Conservation (phyloP, 2,888 invertebrate species). For the Lasioglossum leucozonium region DNA sequence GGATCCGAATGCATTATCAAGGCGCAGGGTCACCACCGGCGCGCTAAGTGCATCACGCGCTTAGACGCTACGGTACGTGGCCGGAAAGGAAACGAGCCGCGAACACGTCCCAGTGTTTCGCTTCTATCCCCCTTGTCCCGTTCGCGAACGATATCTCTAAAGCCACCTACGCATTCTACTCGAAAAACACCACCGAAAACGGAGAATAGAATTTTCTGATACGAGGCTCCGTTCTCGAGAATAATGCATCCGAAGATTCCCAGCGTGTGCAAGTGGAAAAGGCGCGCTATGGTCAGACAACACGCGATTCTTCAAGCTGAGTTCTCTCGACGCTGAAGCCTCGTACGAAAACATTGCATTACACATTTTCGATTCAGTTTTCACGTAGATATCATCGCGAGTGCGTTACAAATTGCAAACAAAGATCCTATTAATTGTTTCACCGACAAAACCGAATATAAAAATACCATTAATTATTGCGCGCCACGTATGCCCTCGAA, state of each 20-base stretch:
- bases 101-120: not conserved
- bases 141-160: not conserved
- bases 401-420: too few relatives aligned
- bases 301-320: not conserved
- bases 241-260: not conserved
- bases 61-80: slow-evolving; percentile 15
- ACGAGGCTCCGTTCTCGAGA: not conserved
- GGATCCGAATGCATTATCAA: slow-evolving; percentile 10
- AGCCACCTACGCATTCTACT: not conserved
- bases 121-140: not conserved
- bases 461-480: not conserved
- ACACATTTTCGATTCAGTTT: not conserved
- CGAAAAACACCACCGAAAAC: not conserved
- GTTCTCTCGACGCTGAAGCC: not conserved
- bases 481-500: not conserved
- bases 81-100: not conserved
- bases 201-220: not conserved
- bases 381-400: too few relatives aligned
- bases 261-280: not conserved
- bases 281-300: not conserved
- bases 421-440: too few relatives aligned
- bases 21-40: not conserved
- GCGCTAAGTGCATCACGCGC: slow-evolving; percentile 6
- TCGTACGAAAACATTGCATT: not conserved
- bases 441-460: too few relatives aligned